Evolutionary conservation across 2,888 invertebrate species (phyloP).

Genomic region (Sinelater perroti): DNA sequence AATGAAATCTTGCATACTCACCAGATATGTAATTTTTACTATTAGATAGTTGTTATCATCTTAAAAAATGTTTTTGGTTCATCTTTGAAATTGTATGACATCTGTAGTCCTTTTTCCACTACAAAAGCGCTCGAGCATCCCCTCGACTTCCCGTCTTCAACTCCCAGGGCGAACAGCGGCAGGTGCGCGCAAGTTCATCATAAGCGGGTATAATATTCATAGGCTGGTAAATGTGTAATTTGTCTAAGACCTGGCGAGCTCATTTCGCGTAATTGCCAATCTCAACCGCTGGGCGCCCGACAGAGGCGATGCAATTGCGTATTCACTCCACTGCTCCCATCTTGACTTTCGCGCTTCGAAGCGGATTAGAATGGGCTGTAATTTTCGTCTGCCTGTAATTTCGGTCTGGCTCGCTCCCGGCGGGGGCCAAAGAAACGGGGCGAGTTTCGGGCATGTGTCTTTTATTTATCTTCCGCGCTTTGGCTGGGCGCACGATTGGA

Average conservation of each 20-base stretch:
- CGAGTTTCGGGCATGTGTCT: too few relatives aligned
- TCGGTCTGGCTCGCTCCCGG: background rate
- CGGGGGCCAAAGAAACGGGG: background rate
- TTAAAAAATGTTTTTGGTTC: background rate
- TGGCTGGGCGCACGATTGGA: too few relatives aligned
- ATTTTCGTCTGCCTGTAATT: slow-evolving; percentile 16
- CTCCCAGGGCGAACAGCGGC: background rate
- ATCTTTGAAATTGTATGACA: background rate
- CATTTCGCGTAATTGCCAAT: slow-evolving; percentile 48
- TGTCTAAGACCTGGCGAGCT: slow-evolving; percentile 44
- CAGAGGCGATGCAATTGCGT: slow-evolving; percentile 40
- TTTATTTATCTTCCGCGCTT: too few relatives aligned
- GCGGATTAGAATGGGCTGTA: slow-evolving; percentile 19
- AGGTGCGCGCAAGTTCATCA: slow-evolving; percentile 44
- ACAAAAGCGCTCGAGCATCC: background rate
- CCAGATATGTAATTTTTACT: too few relatives aligned
- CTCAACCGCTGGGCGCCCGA: slow-evolving; percentile 36
- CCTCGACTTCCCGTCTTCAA: background rate
- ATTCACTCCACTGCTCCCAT: slow-evolving; percentile 34
- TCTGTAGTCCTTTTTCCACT: background rate
- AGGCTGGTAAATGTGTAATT: slow-evolving; percentile 52
- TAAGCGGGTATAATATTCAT: slow-evolving; percentile 51
- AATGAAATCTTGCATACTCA: too few relatives aligned
- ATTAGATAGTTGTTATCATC: too few relatives aligned
- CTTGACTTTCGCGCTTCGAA: slow-evolving; percentile 22